A percentile compares a stretch with the other conserved stretches of the same genome.
These are phyloP conservation scores for Callopanchax toddi DNA, from an alignment of 2,113 vertebrate species.

Conservation along the genomic window DNA sequence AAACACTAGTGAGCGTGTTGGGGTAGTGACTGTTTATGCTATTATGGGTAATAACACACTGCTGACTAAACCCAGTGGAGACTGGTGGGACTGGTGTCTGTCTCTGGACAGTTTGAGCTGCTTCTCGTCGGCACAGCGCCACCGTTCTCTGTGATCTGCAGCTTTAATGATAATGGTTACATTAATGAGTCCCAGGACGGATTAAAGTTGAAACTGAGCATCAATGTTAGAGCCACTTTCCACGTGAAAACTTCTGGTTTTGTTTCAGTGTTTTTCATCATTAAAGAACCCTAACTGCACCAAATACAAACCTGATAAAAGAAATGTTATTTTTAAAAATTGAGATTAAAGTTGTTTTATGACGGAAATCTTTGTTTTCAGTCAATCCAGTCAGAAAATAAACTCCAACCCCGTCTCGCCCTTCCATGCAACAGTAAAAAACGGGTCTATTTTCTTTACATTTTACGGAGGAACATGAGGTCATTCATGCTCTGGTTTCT, in stretches of 20 bases:
- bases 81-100: constrained; percentile 54
- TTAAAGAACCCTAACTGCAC: no score
- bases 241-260: no score
- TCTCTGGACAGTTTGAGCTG: constrained; percentile 4
- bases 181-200: background rate
- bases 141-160: background rate
- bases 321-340: no score
- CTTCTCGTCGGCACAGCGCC: constrained; percentile 6
- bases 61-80: constrained; percentile 48
- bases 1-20: constrained; percentile 22
- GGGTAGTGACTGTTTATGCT: constrained; percentile 60
- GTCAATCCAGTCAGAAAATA: no score
- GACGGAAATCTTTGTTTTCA: no score
- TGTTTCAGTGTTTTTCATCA: no score
- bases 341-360: no score
- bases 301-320: no score
- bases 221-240: constrained; percentile 1
- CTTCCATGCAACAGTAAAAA: no score
- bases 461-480: constrained; percentile 49
- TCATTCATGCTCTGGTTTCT: constrained; percentile 75
- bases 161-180: background rate
- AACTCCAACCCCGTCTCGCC: no score
- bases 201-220: background rate
- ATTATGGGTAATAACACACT: constrained; percentile 65
- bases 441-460: no score